A percentile compares a stretch with the other conserved stretches of the same genome.
Conservation (phyloP, 53 echinoderm and acorn worm genomes). For the Mesocentrotus franciscanus region DNA sequence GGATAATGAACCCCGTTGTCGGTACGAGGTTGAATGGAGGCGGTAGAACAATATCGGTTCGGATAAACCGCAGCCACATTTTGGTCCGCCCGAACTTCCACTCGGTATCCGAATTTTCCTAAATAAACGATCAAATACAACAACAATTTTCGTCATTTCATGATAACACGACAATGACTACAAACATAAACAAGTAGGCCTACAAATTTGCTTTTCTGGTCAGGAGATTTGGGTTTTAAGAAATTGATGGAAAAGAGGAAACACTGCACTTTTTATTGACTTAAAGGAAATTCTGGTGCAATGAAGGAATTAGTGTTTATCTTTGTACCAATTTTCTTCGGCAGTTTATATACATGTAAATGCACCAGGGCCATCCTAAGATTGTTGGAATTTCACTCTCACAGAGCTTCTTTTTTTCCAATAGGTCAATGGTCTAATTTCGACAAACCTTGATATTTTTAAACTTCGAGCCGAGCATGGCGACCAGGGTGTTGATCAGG, state of each 20-base stretch:
- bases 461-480: constrained; percentile 29
- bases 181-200: too few species aligned
- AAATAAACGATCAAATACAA: neutral
- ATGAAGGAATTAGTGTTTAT: too few species aligned
- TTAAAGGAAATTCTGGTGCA: too few species aligned
- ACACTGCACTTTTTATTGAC: too few species aligned
- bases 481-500: constrained; percentile 51
- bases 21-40: constrained; percentile 63
- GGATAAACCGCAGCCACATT: constrained; percentile 62
- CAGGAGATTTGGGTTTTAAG: too few species aligned
- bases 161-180: neutral
- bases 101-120: constrained; percentile 58
- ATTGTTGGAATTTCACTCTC: too few species aligned
- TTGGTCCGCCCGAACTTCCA: constrained; percentile 63
- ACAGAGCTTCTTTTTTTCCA: too few species aligned
- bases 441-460: neutral
- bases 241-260: too few species aligned
- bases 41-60: constrained; percentile 47
- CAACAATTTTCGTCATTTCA: neutral
- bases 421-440: neutral
- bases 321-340: too few species aligned
- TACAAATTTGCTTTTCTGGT: too few species aligned
- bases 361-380: too few species aligned
- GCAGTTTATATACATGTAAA: too few species aligned
- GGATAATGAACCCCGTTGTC: constrained; percentile 21